phyloP scores from a whole-genome alignment of 2,113 vertebrate species.

The Hydrochoerus hydrochaeris region DNA sequence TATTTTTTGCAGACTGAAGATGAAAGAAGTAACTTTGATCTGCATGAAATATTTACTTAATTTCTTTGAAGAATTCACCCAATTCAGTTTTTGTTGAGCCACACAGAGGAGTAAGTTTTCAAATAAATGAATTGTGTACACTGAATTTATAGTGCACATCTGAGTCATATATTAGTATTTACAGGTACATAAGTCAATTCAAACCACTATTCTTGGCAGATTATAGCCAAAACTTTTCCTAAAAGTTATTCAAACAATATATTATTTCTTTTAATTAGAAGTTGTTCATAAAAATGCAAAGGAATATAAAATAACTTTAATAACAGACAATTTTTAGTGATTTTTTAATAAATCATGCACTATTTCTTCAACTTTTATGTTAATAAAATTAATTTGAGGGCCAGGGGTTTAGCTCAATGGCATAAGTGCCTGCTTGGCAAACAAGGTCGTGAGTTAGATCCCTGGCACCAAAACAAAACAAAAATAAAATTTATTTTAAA shows the following conservation, averaged over 20 bases:
- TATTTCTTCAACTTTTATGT: not conserved
- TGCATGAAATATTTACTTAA: not conserved
- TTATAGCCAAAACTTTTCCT: not conserved
- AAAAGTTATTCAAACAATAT: not conserved
- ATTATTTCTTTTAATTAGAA: not conserved
- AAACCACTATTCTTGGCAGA: not conserved
- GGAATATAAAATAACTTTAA: not conserved
- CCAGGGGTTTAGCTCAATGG: too few species aligned
- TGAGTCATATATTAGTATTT: not conserved
- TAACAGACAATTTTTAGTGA: not conserved
- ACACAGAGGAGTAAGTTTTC: not conserved
- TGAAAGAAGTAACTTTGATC: not conserved
- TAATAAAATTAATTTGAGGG: not conserved
- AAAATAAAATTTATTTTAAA: not conserved
- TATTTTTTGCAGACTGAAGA: not conserved
- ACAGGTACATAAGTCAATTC: not conserved
- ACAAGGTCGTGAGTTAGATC: too few species aligned
- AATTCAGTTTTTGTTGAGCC: not conserved
- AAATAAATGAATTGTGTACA: constrained; percentile 1
- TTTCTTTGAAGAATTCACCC: not conserved
- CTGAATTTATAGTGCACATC: not conserved
- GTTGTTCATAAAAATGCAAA: not conserved
- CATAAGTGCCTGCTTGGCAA: too few species aligned
- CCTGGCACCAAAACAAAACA: too few species aligned
- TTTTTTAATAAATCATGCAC: not conserved